These are phyloP conservation scores for Sinocyclocheilus maitianheensis DNA, from an alignment of 2,113 vertebrate species.

Conservation along the genomic window DNA sequence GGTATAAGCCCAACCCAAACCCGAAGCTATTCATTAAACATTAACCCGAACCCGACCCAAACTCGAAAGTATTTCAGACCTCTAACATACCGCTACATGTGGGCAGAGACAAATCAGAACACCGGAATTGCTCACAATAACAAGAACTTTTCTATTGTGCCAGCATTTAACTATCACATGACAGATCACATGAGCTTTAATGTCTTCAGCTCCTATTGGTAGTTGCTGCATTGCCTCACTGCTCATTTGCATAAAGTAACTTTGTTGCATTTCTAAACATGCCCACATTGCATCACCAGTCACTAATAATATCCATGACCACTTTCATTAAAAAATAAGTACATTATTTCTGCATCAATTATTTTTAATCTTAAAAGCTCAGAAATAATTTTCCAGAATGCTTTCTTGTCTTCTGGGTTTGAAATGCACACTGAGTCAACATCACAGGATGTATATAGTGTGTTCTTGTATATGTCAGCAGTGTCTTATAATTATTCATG, in stretches of 20 bases:
- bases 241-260: not conserved
- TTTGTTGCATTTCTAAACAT: not conserved
- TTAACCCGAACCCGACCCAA: too few species aligned
- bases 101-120: too few species aligned
- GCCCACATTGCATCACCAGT: not conserved
- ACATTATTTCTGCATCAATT: not conserved
- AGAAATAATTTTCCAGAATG: not conserved
- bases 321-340: not conserved
- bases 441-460: not conserved
- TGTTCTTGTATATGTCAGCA: not conserved
- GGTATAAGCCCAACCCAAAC: too few species aligned
- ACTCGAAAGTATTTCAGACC: too few species aligned
- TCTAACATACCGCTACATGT: too few species aligned
- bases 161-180: not conserved
- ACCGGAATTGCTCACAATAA: too few species aligned
- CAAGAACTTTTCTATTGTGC: too few species aligned
- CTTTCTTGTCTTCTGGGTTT: not conserved
- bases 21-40: too few species aligned
- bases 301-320: too few species aligned
- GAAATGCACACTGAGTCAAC: not conserved
- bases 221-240: not conserved
- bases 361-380: too few species aligned
- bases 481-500: constrained; percentile 17
- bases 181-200: not conserved
- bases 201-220: not conserved